Conservation (phyloP, 35 echinoderm and acorn worm genomes). For the Lytechinus variegatus region DNA sequence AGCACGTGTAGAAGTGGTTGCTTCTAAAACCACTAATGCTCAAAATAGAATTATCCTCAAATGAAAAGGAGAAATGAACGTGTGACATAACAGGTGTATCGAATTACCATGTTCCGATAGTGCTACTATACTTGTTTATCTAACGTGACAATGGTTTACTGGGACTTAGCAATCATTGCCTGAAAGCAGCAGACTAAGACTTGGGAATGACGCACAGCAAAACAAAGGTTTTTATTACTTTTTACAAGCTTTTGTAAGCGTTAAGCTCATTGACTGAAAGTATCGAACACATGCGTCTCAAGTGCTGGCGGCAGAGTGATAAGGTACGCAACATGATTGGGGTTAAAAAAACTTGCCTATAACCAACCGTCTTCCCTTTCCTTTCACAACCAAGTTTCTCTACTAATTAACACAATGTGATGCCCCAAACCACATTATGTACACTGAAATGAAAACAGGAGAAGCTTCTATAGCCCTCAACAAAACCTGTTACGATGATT, state of each 20-base stretch:
- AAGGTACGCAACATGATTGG: background rate
- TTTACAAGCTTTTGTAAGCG: background rate
- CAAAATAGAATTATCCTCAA: background rate
- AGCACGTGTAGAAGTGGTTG: background rate
- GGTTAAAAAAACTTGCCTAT: background rate
- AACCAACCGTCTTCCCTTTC: background rate
- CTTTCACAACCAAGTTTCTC: background rate
- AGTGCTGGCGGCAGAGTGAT: background rate
- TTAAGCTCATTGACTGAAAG: background rate
- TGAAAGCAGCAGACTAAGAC: background rate
- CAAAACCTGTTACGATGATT: slow-evolving; percentile 35
- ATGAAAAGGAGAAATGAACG: background rate
- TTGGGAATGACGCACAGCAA: background rate
- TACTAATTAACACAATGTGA: background rate
- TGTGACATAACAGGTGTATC: background rate
- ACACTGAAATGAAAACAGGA: background rate
- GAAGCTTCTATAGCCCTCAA: background rate
- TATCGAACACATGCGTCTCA: background rate
- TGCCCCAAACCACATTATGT: background rate
- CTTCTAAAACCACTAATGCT: background rate
- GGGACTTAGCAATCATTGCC: background rate
- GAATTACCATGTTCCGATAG: background rate
- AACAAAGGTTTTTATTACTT: background rate
- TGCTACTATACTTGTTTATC: background rate
- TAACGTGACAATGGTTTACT: background rate